phyloP scores from a whole-genome alignment of 1,140 invertebrate genomes.

The Ericerus pela region DNA sequence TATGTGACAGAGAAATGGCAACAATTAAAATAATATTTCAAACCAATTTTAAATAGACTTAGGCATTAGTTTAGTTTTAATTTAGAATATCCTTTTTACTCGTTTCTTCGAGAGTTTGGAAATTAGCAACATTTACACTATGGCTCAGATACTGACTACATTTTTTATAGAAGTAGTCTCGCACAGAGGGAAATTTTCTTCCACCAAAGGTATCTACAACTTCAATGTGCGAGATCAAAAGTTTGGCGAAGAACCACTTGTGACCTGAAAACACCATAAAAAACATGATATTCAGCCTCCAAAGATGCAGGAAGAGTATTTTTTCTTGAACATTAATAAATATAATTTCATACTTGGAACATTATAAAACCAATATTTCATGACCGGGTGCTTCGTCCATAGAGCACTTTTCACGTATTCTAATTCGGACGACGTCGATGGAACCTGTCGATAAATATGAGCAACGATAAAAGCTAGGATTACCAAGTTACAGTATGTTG shows the following conservation, averaged over 20 bases:
- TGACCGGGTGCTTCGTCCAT: slow-evolving; percentile 51
- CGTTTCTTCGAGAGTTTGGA: too few relatives aligned
- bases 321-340: neutral
- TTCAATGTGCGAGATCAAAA: slow-evolving; percentile 50
- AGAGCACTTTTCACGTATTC: slow-evolving; percentile 43
- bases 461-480: too few relatives aligned
- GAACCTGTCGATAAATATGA: too few relatives aligned
- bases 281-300: slow-evolving; percentile 3
- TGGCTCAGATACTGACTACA: neutral
- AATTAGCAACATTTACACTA: too few relatives aligned
- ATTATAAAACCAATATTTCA: slow-evolving; percentile 40
- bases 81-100: too few relatives aligned
- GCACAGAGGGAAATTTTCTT: slow-evolving; percentile 41
- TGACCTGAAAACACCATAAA: slow-evolving; percentile 41
- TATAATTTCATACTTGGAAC: slow-evolving; percentile 15
- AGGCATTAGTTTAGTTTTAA: too few relatives aligned
- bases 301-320: neutral
- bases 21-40: too few relatives aligned
- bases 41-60: too few relatives aligned
- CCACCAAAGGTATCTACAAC: slow-evolving; percentile 65
- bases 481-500: too few relatives aligned
- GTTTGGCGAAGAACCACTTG: slow-evolving; percentile 54
- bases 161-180: slow-evolving; percentile 40
- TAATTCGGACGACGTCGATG: too few relatives aligned
- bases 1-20: too few relatives aligned